Evolutionary conservation across 2,113 vertebrate genomes (phyloP).

Genomic region (Uropsilus gracilis): DNA sequence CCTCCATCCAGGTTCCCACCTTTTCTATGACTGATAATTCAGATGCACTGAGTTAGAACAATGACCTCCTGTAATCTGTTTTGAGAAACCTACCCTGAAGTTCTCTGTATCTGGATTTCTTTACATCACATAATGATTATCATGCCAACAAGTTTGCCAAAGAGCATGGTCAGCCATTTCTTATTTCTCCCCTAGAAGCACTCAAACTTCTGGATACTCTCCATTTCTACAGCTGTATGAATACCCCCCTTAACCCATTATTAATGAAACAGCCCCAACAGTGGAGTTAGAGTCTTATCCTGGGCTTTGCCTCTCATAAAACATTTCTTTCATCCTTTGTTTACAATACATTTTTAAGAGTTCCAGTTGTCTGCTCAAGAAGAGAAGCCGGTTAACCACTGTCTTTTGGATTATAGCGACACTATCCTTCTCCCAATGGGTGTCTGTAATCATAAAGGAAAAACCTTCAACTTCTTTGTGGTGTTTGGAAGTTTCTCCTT

Average conservation of each 20-base stretch:
- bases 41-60: neutral
- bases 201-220: neutral
- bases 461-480: neutral
- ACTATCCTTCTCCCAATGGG: neutral
- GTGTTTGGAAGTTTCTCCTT: neutral
- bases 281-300: neutral
- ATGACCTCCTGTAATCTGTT: neutral
- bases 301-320: neutral
- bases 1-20: neutral
- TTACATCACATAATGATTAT: neutral
- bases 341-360: neutral
- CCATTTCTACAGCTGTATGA: neutral
- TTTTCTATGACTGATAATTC: neutral
- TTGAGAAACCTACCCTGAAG: neutral
- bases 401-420: neutral
- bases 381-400: neutral
- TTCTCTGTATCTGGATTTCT: neutral
- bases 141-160: neutral
- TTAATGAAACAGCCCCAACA: neutral
- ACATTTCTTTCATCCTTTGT: neutral
- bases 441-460: neutral
- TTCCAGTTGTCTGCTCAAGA: neutral
- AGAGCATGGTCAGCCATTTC: too few relatives aligned
- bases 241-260: too few relatives aligned
- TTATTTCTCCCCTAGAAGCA: rapidly evolving